phyloP scores from a whole-genome alignment of 2,113 vertebrate species.

The Chloropsis cyanopogon region DNA sequence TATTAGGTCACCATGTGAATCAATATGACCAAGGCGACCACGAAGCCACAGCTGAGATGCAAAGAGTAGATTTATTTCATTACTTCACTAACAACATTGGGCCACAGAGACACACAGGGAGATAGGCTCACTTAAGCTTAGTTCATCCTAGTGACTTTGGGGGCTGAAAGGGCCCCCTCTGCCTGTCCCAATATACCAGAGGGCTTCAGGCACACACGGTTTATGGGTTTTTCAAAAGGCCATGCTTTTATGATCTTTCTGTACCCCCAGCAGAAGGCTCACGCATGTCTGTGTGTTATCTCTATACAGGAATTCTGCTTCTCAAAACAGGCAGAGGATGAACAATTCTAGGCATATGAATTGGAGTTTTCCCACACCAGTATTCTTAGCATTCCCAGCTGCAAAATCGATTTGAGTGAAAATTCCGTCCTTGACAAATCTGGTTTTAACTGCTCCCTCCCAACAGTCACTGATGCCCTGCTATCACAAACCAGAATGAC shows the following conservation, averaged over 20 bases:
- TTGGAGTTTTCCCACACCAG: background rate
- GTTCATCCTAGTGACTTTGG: background rate
- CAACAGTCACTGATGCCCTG: too few species aligned
- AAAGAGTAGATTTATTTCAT: background rate
- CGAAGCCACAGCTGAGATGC: background rate
- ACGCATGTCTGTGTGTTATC: background rate
- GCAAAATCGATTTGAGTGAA: background rate
- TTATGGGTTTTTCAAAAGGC: background rate
- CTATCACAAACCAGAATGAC: background rate
- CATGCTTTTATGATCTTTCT: background rate
- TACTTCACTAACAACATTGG: background rate
- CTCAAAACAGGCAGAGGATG: background rate
- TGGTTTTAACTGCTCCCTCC: background rate
- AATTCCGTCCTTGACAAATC: background rate
- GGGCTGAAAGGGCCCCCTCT: background rate
- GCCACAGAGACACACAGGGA: background rate
- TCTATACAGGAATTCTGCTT: background rate
- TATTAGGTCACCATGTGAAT: background rate
- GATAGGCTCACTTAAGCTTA: background rate
- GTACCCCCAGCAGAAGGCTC: too few species aligned
- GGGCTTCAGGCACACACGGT: background rate
- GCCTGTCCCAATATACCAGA: background rate
- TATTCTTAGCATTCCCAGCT: background rate
- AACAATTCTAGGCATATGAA: background rate
- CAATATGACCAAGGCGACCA: rapidly evolving